Base-by-base conservation (phyloP, 30 jellyfish, hydroid and myxozoan genomes). In the Cassiopea xamachana region DNA sequence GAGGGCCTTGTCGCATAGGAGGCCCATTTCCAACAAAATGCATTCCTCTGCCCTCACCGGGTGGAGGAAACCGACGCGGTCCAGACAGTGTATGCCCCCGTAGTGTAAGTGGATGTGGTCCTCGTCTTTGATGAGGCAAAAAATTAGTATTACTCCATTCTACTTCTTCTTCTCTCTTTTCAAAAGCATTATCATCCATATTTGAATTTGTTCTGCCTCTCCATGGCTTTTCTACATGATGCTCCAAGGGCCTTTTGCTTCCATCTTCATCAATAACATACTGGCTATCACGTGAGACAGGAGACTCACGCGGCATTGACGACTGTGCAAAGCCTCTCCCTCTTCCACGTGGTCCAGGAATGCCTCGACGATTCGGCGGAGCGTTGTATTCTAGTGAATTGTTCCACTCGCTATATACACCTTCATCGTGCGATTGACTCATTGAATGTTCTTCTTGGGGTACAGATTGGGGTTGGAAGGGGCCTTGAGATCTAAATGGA, bases 21-120 rank as follows among this genome's bases (percentile, higher is more conserved):
- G 92, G 92, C 8, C 92, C 92, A 69, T 83, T 69, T 16, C 85
- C 75, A 55, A 70, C 84, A 45, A 70, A 72, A 44, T 80, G 85
- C 67, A 69, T 69, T 50, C 89, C 85, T 46, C 92, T 19, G 8
- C 85, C 76, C 16, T 73, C 83, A 47, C 73, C 51, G 7, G 92
- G 92, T n/a, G 85, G n/a, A 3, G 92, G 84, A 46, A 84, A 84
- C 69, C 92, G 84, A 39, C 92, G 71, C 17, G 62, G 84, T 9
- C 84, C 85, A 12, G 39, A 17, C 19, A 64, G 69, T 19, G 46
- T 85, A 18, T 74, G 86, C 43, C 95, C 95, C 73, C 95, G 68
- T 46, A 49, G 81, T 18, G 79, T 49, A 27, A 88, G 58, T 7
- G 95, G 95, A 73, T 80, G 95, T 3, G 95, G 95, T 19, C 91